Conservation (phyloP, 1,140 invertebrate species). For the Lethocerus indicus region DNA sequence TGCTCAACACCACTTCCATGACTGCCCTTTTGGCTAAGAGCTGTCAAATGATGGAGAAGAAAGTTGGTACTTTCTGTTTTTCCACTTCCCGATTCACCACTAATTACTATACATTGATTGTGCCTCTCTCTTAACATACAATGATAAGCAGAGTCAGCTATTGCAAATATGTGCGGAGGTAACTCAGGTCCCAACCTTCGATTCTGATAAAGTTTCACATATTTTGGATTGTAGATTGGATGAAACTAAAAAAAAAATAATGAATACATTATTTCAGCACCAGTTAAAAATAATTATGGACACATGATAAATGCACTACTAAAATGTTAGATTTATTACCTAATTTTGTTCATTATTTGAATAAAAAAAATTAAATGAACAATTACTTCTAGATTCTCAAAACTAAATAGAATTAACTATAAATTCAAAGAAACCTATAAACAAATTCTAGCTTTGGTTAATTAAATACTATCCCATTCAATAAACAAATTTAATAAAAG, state of each 20-base stretch:
- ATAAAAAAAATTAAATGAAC: too few species aligned
- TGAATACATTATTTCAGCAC: neutral
- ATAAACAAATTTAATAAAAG: too few species aligned
- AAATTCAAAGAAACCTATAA: too few species aligned
- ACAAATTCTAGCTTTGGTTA: too few species aligned
- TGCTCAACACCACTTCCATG: slow-evolving; percentile 90
- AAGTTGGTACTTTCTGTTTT: slow-evolving; percentile 93
- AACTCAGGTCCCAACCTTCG: slow-evolving; percentile 66
- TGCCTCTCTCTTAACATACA: slow-evolving; percentile 78
- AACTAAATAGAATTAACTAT: too few species aligned
- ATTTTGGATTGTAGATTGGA: slow-evolving; percentile 96
- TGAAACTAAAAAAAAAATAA: slow-evolving; percentile 61
- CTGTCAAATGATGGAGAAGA: slow-evolving; percentile 84
- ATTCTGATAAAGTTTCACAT: slow-evolving; percentile 91
- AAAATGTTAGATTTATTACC: neutral
- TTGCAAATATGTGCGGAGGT: slow-evolving; percentile 94
- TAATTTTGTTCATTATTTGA: too few species aligned
- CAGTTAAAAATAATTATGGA: slow-evolving; percentile 1
- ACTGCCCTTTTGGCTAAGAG: slow-evolving; percentile 84
- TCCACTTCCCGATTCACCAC: slow-evolving; percentile 75
- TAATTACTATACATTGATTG: slow-evolving; percentile 93
- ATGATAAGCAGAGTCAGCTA: slow-evolving; percentile 89
- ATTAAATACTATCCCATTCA: too few species aligned
- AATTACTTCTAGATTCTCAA: too few species aligned
- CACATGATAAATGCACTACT: neutral